These are phyloP conservation scores for Nematopogon swammerdamellus DNA, from an alignment of 2,888 invertebrate species.

Conservation along the genomic window DNA sequence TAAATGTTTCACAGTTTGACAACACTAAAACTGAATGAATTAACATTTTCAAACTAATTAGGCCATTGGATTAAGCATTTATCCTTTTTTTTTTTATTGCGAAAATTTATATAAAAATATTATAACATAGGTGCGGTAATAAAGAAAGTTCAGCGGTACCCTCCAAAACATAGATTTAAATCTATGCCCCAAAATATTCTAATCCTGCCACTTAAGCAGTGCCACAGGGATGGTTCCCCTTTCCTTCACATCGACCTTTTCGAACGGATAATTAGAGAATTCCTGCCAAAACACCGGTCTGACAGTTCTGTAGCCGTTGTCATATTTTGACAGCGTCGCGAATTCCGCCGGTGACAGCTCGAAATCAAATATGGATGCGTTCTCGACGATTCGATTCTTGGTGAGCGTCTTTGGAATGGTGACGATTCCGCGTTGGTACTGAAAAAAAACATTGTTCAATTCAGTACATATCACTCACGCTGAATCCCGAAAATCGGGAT, in stretches of 20 bases:
- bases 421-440: slow-evolving; percentile 32
- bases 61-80: no score
- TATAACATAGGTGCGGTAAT: no score
- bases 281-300: slow-evolving; percentile 24
- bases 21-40: no score
- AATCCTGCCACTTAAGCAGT: neutral
- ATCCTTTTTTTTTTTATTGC: no score
- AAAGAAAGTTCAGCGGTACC: no score
- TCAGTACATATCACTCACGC: no score
- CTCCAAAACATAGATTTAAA: no score
- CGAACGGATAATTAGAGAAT: slow-evolving; percentile 25
- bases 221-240: neutral
- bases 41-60: no score
- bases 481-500: no score
- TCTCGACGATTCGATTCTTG: slow-evolving; percentile 25
- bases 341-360: slow-evolving; percentile 22
- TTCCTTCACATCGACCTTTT: slow-evolving; percentile 14
- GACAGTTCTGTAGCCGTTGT: slow-evolving; percentile 26
- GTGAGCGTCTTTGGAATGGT: slow-evolving; percentile 33
- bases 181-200: neutral
- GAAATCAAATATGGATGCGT: slow-evolving; percentile 38
- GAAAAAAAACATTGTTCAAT: slow-evolving; percentile 12
- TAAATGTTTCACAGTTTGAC: no score
- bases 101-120: no score
- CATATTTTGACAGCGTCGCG: slow-evolving; percentile 23